A percentile compares a stretch with the other conserved stretches of the same genome.
These are phyloP conservation scores for Fringilla coelebs DNA, from an alignment of 2,797 vertebrate species.

Conservation along the genomic window DNA sequence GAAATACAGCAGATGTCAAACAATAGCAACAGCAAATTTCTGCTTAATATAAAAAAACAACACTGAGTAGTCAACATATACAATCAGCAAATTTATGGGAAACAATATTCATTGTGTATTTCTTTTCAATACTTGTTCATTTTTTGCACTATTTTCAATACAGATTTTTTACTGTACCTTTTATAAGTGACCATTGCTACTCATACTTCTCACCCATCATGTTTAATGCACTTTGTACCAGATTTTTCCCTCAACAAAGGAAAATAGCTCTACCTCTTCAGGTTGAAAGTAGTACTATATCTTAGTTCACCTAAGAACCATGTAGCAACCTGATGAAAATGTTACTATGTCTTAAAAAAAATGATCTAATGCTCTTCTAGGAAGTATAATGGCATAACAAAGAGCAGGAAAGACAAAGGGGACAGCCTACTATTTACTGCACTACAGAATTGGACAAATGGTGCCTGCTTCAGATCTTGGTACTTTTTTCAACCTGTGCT, in stretches of 20 bases:
- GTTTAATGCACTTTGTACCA: background rate
- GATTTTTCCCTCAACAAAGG: background rate
- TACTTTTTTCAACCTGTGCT: background rate
- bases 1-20: background rate
- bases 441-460: background rate
- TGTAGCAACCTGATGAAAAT: background rate
- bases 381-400: background rate
- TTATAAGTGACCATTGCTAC: background rate
- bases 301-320: background rate
- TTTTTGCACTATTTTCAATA: background rate
- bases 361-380: background rate
- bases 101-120: background rate
- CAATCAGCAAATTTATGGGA: background rate
- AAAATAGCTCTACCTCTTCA: background rate
- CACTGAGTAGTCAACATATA: background rate
- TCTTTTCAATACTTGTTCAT: background rate
- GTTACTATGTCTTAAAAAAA: background rate
- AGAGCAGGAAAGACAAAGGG: background rate
- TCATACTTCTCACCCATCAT: background rate
- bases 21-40: background rate
- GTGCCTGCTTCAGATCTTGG: background rate
- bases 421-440: background rate
- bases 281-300: background rate
- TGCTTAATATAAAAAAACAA: background rate
- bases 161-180: background rate